Evolutionary conservation across 2,113 vertebrate species (phyloP).

Genomic region (Rallus limicola): DNA sequence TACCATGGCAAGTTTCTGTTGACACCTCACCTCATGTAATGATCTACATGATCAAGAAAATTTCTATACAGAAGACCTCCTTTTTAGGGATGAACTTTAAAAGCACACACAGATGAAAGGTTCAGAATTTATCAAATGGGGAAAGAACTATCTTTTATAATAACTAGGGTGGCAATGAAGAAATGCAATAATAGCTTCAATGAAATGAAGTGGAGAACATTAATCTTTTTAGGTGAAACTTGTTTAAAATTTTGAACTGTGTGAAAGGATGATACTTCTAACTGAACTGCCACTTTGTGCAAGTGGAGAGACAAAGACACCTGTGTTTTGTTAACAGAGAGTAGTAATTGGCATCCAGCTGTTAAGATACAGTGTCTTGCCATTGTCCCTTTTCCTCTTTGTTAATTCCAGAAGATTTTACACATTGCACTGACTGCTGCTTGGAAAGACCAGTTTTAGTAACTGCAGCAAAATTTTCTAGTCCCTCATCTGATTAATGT

Average conservation of each 20-base stretch:
- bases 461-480: background rate
- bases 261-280: background rate
- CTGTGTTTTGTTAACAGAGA: background rate
- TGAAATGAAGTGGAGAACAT: background rate
- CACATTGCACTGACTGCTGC: background rate
- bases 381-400: background rate
- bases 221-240: conserved; percentile 1
- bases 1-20: background rate
- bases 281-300: conserved; percentile 14
- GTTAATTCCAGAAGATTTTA: conserved; percentile 16
- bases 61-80: background rate
- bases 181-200: background rate
- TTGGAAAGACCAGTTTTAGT: background rate
- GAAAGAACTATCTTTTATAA: conserved; percentile 12
- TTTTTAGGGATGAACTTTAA: background rate
- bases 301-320: background rate
- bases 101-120: conserved; percentile 20
- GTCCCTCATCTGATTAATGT: background rate
- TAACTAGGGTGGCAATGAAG: conserved; percentile 6
- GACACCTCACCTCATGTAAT: background rate
- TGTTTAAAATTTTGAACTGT: background rate
- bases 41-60: background rate
- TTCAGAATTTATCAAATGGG: background rate
- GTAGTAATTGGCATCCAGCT: conserved; percentile 8
- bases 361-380: background rate